Conservation (phyloP, 2,797 vertebrate species). For the Onychomys arenicola region DNA sequence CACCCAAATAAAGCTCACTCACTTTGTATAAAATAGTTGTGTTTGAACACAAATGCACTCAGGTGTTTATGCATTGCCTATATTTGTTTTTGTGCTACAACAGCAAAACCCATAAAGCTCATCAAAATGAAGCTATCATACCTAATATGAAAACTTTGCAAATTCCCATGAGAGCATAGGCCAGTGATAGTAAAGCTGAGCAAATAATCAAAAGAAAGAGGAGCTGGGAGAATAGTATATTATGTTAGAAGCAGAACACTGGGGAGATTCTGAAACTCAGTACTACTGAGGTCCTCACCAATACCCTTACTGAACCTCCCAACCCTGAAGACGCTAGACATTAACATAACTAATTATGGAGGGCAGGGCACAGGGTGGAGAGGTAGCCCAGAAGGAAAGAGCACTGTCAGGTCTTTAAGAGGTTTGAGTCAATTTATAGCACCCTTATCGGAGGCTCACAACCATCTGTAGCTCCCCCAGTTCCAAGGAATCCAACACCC, state of each 20-base stretch:
- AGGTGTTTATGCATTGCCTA: neutral
- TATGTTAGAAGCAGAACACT: conserved; percentile 3
- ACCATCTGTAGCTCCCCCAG: neutral
- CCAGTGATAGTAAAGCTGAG: neutral
- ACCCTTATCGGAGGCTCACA: neutral
- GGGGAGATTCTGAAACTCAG: neutral
- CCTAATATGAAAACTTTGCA: neutral
- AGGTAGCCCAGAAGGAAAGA: neutral
- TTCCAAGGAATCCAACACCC: neutral
- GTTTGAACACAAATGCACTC: neutral
- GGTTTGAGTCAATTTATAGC: neutral
- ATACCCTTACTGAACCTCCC: neutral
- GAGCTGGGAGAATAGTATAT: neutral
- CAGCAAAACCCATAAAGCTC: neutral
- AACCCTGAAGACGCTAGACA: neutral
- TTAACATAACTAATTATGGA: neutral
- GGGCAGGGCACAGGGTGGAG: neutral
- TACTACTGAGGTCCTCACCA: neutral
- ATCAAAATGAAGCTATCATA: neutral
- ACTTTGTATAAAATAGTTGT: neutral
- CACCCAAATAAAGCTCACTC: neutral
- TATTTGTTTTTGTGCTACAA: neutral
- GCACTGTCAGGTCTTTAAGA: too few species aligned
- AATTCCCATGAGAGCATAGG: neutral
- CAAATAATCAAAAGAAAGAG: neutral